Base-by-base conservation (phyloP, 2,113 vertebrate genomes). In the Aptenodytes patagonicus region DNA sequence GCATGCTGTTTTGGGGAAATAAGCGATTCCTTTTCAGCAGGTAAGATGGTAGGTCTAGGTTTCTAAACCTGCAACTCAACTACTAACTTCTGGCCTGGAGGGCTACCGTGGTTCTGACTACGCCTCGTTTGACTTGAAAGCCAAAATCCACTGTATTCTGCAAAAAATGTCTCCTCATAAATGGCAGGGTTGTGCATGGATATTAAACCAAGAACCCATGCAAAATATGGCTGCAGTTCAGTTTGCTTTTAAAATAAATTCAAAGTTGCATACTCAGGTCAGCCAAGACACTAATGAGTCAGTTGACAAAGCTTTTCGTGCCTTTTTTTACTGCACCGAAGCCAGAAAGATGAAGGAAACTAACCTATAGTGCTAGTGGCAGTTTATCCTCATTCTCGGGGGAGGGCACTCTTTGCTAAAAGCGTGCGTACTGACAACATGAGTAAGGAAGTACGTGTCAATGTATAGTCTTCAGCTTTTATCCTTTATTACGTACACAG, bases 401-500 rank as follows among this genome's bases (percentile, higher is more conserved):
- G 46, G 38, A 57, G 82, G 36, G 28, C 40, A 54, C 71, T 58
- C 82, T 69, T 34, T 79, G 87, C 88, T 88, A 79, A 72, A 92
- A 87, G 85, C 95, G 77, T 88, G 93, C 90, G 32, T 34, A 54
- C 87, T 94, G 95, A 90, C 89, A 94, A 12, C 49, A 9, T 71
- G n/a, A 57, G 65, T 64, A 90, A 97, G 96, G 88, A 97, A 92
- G 61, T 94, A 93, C 80, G 42, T 95, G 90, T 96, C 95, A 42
- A 38, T 93, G 75, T 71, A 19, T 20, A 95, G 72, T 94, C 91
- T 79, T 94, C 86, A 94, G 89, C 72, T 95, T 96, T 96, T 77
- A 71, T 97, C 94, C 96, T 97, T 97, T 96, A 97, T 96, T 96
- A 96, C 22, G 1, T 92, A 96, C 92, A 91, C 90, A 87, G 95